Percentiles rank a stretch among this genome's conserved stretches.
These are phyloP conservation scores for Cyphomyrus discorhynchus DNA, from an alignment of 2,113 vertebrate genomes.

Conservation along the genomic window DNA sequence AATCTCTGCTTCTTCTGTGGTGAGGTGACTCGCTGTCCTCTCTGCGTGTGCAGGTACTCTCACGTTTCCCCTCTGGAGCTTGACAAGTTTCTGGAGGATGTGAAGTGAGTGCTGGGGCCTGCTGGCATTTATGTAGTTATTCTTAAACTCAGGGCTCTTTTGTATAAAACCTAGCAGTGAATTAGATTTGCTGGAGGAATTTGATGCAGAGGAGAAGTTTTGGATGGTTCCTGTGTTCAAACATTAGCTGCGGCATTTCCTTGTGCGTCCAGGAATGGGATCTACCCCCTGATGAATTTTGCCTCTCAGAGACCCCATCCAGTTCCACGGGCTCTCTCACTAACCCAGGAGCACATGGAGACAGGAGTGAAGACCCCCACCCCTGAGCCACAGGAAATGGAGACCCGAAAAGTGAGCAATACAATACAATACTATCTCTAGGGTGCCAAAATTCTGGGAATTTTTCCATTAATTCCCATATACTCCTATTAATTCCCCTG, in stretches of 20 bases:
- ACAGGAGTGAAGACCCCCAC: constrained; percentile 79
- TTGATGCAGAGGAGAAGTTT: not conserved
- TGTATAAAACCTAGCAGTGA: not conserved
- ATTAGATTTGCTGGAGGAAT: not conserved
- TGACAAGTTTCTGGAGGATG: constrained; percentile 94
- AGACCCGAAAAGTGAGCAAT: constrained; percentile 79
- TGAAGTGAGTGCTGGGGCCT: constrained; percentile 70
- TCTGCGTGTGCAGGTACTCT: constrained; percentile 68
- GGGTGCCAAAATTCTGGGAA: not conserved
- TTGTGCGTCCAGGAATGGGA: constrained; percentile 73
- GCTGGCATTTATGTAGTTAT: not conserved
- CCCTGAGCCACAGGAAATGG: constrained; percentile 82
- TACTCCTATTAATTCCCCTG: not conserved
- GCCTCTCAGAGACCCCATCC: constrained; percentile 75
- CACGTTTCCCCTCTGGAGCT: constrained; percentile 87
- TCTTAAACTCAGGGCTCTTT: not conserved
- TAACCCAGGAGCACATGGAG: constrained; percentile 82
- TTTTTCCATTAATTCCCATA: not conserved
- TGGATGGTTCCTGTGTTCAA: not conserved
- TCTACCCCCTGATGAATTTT: constrained; percentile 95
- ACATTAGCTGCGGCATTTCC: not conserved
- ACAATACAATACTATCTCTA: not conserved
- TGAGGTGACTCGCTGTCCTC: not conserved
- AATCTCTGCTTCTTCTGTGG: not conserved
- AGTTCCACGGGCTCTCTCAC: constrained; percentile 72